Evolutionary conservation across 2,797 vertebrate species (phyloP), one percentile per base, ranked within the genome.

Genomic region (Limnodromus scolopaceus): DNA sequence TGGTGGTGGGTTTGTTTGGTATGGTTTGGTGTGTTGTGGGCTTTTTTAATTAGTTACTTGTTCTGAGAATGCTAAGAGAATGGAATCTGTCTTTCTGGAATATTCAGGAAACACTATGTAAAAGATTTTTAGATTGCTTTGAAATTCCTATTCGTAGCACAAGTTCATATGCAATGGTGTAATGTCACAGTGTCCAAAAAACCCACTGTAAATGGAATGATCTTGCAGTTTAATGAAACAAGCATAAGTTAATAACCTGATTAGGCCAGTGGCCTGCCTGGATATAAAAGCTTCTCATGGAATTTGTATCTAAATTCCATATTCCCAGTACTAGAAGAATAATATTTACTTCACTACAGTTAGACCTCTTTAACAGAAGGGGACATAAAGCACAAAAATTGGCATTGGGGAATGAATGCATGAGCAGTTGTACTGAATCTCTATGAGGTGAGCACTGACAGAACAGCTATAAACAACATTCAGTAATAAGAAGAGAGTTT

Each of bases 371-470:
- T 87, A 93, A 60, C 66, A 69, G 76, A 94, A 92, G 63, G 24
- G 24, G 57, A 89, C 93, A 79, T 81, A 93, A 96, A 95, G 81
- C 53, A 78, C 77, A 92, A 71, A 93, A 71, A 58, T 19, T 93
- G 66, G 75, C 71, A 39, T 38, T 80, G 55, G 77, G 76, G 84
- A 85, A 84, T 82, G 85, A 83, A 92, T 72, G 89, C 66, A 61
- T 69, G 75, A 79, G 89, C 55, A 90, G 45, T 64, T 94, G 72
- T 85, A 38, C 76, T 78, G 72, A 91, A 89, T 86, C 76, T 78
- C 0, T 87, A 87, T 78, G 92, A 92, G 89, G 78, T 77, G 60
- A 79, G 76, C 64, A 93, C 23, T 1, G 27, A 57, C 61, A 68
- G 66, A 93, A 81, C 75, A 89, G 63, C 79, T 79, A 90, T 91